Evolutionary conservation across 23 tunicate genomes (phyloP), one percentile per base, ranked within the genome.

Genomic region (Diplosoma virens): DNA sequence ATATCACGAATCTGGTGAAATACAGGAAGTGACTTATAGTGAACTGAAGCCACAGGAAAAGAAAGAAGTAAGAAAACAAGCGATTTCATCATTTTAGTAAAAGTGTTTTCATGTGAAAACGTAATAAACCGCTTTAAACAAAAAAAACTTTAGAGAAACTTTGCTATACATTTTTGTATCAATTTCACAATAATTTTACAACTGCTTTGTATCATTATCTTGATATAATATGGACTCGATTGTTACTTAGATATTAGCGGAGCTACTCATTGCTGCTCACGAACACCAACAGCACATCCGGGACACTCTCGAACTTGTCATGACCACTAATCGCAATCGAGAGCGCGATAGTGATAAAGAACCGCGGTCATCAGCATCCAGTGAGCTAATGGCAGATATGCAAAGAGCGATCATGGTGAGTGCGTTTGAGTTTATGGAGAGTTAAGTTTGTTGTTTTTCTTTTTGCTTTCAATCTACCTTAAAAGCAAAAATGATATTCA

Each of bases 371-470:
- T 77, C 84, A 20, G 88, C 80, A 17, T 78, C 83, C 17, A 82
- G 88, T 73, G 96, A 89, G 73, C 76, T 89, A 17, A 89, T 89
- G 96, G 81, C 79, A 29, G 96, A 89, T 66, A 89, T 89, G 96
- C 88, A 89, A 32, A 34, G 83, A 36, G 96, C 96, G 0, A 89
- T 89, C 6, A 23, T 83, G 78, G 96, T 89, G 30, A 37, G 63
- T 18, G 17, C 16, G 52, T 45, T 45, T 45, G 52, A 9, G 14
- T 9, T 9, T 11, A 9, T 45, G 16, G 52, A 11, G 16, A 45
- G 11, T 9, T 45, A 45, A 45, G 11, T 45, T 11, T 45, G 52
- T 45, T 45, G n/a, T n/a, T n/a, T n/a, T n/a, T n/a, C n/a, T n/a
- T n/a, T n/a, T n/a, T n/a, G n/a, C n/a, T n/a, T n/a, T n/a, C n/a